Evolutionary conservation across 1,140 invertebrate species (phyloP).

Genomic region (Papilio aristodemus): DNA sequence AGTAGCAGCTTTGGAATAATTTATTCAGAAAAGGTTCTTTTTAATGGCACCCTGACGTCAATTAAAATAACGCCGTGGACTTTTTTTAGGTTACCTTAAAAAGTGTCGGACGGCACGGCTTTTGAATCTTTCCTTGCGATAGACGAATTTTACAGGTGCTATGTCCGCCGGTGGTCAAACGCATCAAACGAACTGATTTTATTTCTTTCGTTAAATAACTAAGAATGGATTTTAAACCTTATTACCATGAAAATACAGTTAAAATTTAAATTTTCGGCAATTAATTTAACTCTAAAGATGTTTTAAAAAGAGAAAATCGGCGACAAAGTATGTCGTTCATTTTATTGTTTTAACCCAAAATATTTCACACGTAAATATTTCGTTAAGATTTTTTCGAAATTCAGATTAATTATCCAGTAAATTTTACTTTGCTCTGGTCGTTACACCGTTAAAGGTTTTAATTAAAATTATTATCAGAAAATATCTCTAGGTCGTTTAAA

Average conservation of each 20-base stretch:
- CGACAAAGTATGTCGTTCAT: background rate
- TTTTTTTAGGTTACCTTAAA: conserved; percentile 55
- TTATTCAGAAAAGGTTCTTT: conserved; percentile 59
- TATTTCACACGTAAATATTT: conserved; percentile 5
- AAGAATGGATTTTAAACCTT: conserved; percentile 34
- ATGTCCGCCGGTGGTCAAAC: conserved; percentile 63
- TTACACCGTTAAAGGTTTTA: conserved; percentile 20
- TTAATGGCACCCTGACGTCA: conserved; percentile 61
- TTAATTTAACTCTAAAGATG: background rate
- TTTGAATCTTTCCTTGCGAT: conserved; percentile 73
- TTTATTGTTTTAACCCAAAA: conserved; percentile 18
- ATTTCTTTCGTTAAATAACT: conserved; percentile 22
- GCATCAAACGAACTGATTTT: conserved; percentile 49
- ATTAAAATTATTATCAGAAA: conserved; percentile 15
- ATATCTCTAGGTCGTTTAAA: background rate
- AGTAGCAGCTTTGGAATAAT: conserved; percentile 61
- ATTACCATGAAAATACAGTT: background rate
- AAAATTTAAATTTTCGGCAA: background rate
- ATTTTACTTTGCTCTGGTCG: background rate
- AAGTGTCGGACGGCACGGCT: conserved; percentile 55
- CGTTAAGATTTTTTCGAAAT: background rate
- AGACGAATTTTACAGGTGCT: conserved; percentile 74
- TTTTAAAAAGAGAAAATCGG: conserved; percentile 5
- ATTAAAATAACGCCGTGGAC: conserved; percentile 70
- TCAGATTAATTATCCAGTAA: conserved; percentile 9